Evolutionary conservation across 2,888 invertebrate species (phyloP), one percentile per base, ranked within the genome.

Genomic region (Auanema sp.): DNA sequence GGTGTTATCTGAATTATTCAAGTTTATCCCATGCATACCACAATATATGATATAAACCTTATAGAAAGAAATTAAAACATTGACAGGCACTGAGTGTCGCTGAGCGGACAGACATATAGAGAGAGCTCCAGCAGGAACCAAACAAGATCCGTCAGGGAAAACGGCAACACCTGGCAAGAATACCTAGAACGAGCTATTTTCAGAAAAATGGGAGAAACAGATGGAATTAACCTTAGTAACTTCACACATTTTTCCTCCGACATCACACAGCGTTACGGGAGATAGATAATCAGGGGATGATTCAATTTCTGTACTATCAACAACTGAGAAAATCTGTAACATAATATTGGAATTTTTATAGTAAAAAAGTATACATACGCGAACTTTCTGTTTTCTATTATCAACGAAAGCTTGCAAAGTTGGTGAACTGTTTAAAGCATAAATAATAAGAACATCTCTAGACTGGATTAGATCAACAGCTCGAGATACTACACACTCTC

Each of bases 111-210:
- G 67, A 18, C 77, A 77, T 33, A 80, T 73, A n/a, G 71, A 68
- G 33, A 77, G 69, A 16, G 72, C 68, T 21, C 80, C 80, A 10
- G 79, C 68, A 1, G 77, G 79, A 24, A 75, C 70, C 3, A 80
- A 65, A 60, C 77, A 77, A 1, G 72, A 72, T 3, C 80, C 80
- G 63, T 80, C 80, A 5, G 78, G 79, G 52, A 80, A 74, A 14
- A 80, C 74, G 11, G 78, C 75, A 0, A 70, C 68, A 5, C 76
- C 72, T 8, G 76, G 68, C 1, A 80, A 64, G 12, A 80, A 72
- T 14, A 80, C 79, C 58, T 77, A 25, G 12, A 1, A 42, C 12
- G 8, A 33, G 21, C 12, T 56, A 6, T 1, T n/a, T 56, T 14
- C 18, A 24, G 50, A 51, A 18, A 8, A 21, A 21, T 25, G n/a